Evolutionary conservation across 2,113 vertebrate species (phyloP).

Genomic region (Gasterosteus aculeatus): DNA sequence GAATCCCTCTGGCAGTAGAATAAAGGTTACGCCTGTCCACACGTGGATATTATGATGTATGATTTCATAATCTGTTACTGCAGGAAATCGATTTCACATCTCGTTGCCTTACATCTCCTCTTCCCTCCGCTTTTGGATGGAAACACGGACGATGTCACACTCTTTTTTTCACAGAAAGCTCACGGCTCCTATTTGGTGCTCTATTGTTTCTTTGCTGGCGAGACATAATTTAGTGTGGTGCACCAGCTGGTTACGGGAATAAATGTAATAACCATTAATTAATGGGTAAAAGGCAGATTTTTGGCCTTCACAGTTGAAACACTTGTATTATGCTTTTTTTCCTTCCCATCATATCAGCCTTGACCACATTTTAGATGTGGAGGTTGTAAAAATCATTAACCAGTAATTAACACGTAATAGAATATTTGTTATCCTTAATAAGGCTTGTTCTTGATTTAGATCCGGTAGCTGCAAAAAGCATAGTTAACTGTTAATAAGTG

Average conservation of each 20-base stretch:
- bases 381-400: too few species aligned
- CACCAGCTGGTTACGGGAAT: constrained; percentile 21
- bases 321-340: too few species aligned
- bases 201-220: constrained; percentile 10
- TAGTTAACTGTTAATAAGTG: too few species aligned
- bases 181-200: not conserved
- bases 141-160: not conserved
- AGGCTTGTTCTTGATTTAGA: too few species aligned
- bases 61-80: constrained; percentile 41
- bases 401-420: too few species aligned
- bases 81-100: constrained; percentile 21
- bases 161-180: constrained; percentile 14
- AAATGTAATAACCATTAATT: too few species aligned
- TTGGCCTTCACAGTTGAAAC: too few species aligned
- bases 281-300: too few species aligned
- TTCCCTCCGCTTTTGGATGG: not conserved
- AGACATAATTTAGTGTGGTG: constrained; percentile 36
- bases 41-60: constrained; percentile 19
- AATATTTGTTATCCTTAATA: too few species aligned
- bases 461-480: too few species aligned
- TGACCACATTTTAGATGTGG: too few species aligned
- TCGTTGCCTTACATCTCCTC: not conserved
- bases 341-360: too few species aligned
- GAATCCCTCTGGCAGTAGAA: constrained; percentile 52
- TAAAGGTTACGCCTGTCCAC: constrained; percentile 65